Evolutionary conservation across 2,113 vertebrate genomes (phyloP).

Genomic region (Trematocara zebra): DNA sequence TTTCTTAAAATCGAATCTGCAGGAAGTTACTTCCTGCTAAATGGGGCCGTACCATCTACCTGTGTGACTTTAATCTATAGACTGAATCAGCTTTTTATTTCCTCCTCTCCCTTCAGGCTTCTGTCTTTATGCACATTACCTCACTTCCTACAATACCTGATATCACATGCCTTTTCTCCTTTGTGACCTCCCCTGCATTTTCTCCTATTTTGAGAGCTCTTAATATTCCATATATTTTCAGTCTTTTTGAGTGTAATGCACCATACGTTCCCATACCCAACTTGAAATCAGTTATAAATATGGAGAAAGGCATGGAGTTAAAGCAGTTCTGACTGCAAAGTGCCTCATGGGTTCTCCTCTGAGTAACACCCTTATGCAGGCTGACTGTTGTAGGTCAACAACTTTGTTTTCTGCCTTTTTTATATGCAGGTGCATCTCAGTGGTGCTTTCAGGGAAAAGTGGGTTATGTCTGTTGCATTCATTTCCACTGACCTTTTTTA

Average conservation of each 20-base stretch:
- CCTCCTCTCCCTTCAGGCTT: not conserved
- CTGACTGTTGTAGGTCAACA: conserved; percentile 37
- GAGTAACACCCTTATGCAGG: not conserved
- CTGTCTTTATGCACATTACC: not conserved
- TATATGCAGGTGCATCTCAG: conserved; percentile 7
- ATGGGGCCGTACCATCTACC: not conserved
- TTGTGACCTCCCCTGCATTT: not conserved
- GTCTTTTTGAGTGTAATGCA: not conserved
- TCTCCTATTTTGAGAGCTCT: not conserved
- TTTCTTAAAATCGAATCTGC: not conserved
- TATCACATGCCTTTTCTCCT: not conserved
- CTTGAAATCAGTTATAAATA: not conserved
- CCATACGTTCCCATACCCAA: not conserved
- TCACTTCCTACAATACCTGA: not conserved
- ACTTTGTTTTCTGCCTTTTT: conserved; percentile 8
- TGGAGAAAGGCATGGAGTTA: not conserved
- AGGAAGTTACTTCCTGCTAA: not conserved
- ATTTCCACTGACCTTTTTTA: not conserved
- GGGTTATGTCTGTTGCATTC: not conserved
- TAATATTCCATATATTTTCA: not conserved
- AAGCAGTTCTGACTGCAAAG: not conserved
- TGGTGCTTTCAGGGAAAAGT: not conserved
- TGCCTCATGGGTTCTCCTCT: not conserved
- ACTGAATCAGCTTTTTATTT: not conserved
- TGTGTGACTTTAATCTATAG: not conserved